phyloP scores from a whole-genome alignment of 2,888 invertebrate species.

The Ditylenchus weischeri region DNA sequence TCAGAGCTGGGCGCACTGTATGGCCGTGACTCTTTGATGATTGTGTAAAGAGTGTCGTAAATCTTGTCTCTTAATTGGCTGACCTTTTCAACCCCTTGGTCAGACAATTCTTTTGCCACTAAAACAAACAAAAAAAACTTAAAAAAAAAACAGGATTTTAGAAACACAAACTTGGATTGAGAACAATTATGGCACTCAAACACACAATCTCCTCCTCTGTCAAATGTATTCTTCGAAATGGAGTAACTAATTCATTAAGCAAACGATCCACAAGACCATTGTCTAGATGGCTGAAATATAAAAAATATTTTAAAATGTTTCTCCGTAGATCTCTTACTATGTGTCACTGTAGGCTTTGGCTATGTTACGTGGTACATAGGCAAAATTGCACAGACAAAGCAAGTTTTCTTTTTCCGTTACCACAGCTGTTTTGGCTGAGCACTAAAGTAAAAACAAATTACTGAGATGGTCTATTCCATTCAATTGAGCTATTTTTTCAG shows the following conservation, averaged over 20 bases:
- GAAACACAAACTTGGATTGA: conserved; percentile 49
- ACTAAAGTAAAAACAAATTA: background rate
- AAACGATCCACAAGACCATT: conserved; percentile 52
- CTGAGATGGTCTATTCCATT: background rate
- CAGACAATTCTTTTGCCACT: conserved; percentile 51
- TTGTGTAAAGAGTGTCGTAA: conserved; percentile 45
- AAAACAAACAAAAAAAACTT: conserved; percentile 23
- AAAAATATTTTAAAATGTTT: conserved; percentile 11
- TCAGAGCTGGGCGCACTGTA: conserved; percentile 32
- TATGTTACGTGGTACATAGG: conserved; percentile 53
- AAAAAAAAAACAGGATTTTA: background rate
- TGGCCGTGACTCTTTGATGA: conserved; percentile 45
- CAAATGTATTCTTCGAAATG: conserved; percentile 46
- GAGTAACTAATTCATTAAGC: conserved; percentile 50
- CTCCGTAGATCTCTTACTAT: conserved; percentile 41
- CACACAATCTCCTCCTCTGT: conserved; percentile 54
- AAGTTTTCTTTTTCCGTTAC: conserved; percentile 44
- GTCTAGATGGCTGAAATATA: conserved; percentile 47
- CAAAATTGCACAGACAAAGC: conserved; percentile 54
- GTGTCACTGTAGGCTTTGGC: conserved; percentile 50
- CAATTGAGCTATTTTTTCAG: too few species aligned
- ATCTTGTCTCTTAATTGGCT: conserved; percentile 45
- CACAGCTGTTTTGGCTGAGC: conserved; percentile 44
- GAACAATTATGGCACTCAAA: conserved; percentile 48
- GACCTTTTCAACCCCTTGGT: conserved; percentile 40